Conservation (phyloP, 2,888 invertebrate species). For the Amiota mariae region DNA sequence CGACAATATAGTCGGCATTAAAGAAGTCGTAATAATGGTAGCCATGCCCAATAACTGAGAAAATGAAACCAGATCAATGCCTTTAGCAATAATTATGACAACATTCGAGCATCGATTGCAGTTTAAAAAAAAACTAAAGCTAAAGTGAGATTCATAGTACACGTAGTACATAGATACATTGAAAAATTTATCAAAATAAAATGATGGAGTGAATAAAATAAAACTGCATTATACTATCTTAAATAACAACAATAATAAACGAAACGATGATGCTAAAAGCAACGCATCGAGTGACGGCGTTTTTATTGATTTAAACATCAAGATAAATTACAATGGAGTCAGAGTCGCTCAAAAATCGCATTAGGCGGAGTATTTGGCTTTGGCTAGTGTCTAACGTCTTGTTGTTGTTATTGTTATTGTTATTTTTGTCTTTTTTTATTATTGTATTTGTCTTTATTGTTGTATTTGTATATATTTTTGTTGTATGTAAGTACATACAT, state of each 20-base stretch:
- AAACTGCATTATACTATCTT: conserved; percentile 16
- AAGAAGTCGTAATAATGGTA: background rate
- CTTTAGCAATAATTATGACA: conserved; percentile 64
- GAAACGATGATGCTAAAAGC: conserved; percentile 52
- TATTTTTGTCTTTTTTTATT: conserved; percentile 53
- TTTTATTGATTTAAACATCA: conserved; percentile 73
- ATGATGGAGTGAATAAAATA: background rate
- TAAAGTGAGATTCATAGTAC: conserved; percentile 44
- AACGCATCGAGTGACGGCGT: conserved; percentile 60
- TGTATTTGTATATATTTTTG: too few species aligned
- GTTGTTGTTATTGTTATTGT: conserved; percentile 53
- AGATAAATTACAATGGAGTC: conserved; percentile 69
- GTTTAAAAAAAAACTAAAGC: background rate
- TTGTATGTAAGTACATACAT: too few species aligned
- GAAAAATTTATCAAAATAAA: conserved; percentile 57
- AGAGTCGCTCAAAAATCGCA: conserved; percentile 41
- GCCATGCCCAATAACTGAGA: conserved; percentile 34
- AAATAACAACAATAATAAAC: conserved; percentile 26
- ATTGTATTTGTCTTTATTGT: conserved; percentile 34
- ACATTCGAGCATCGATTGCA: conserved; percentile 40
- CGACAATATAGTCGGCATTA: background rate
- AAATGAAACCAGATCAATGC: conserved; percentile 64
- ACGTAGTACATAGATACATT: too few species aligned
- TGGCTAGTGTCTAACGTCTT: conserved; percentile 49
- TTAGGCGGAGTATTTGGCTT: conserved; percentile 44